Evolutionary conservation across 2,888 invertebrate species (phyloP), one percentile per base, ranked within the genome.

Genomic region (Apotomis capreana): DNA sequence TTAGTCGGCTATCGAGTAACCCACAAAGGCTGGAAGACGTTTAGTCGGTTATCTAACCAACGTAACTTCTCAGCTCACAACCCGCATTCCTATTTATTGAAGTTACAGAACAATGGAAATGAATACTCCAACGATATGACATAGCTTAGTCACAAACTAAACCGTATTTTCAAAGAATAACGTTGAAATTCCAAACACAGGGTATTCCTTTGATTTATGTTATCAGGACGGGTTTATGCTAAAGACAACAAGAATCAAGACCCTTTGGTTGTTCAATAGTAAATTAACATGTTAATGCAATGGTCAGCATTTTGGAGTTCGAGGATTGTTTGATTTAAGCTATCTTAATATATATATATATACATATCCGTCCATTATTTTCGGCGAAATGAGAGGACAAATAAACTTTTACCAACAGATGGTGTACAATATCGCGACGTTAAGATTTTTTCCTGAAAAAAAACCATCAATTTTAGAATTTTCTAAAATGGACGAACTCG

Each of bases 251-350:
- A 52, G 36, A 63, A 63, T 63, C 64, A 64, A 54, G 40, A 37
- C 44, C 54, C 46, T 57, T 36, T 0, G 12, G 44, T n/a, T 37
- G 8, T 13, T 36, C n/a, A 10, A 57, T 51, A 58, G 63, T 69
- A 52, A 62, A 58, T 69, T 52, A 63, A 26, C 63, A 69, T 69
- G 69, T 58, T 63, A 63, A 57, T 62, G 57, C 57, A 63, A 58
- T 63, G 49, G 49, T 12, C 15, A 57, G 10, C 49, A 51, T 40
- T 59, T 26, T 4, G 10, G 46, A 12, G 40, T 60, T 60, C 44
- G 13, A 4, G 9, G 44, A 15, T 37, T 8, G 26, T 26, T 26
- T 26, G 26, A 26, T 26, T 26, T 26, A 26, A 26, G 26, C 26
- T 26, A 26, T 26, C 26, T 26, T 26, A 26, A 26, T 26, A 26